These are phyloP conservation scores for Cheilosia urbana DNA, from an alignment of 2,888 invertebrate genomes.

Conservation along the genomic window DNA sequence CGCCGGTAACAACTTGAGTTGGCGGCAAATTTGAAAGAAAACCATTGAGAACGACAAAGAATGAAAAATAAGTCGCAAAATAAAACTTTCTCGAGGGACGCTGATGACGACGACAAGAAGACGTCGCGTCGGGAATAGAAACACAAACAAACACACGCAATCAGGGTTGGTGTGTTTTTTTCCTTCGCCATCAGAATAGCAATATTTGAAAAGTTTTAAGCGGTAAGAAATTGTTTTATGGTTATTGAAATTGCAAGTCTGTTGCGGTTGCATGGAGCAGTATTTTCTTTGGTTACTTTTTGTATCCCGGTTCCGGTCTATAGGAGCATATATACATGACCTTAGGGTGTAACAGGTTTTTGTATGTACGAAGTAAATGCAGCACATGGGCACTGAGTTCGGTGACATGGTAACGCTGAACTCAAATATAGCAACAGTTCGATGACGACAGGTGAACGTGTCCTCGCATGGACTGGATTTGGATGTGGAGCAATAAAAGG, in stretches of 20 bases:
- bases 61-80: slow-evolving; percentile 39
- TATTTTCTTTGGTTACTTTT: slow-evolving; percentile 5
- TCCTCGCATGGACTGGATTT: background rate
- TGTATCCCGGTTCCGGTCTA: slow-evolving; percentile 28
- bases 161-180: background rate
- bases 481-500: slow-evolving; percentile 59
- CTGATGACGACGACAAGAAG: background rate
- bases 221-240: slow-evolving; percentile 70
- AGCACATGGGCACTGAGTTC: slow-evolving; percentile 16
- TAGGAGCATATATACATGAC: slow-evolving; percentile 30
- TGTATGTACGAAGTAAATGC: slow-evolving; percentile 47
- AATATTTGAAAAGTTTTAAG: slow-evolving; percentile 75
- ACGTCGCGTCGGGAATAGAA: slow-evolving; percentile 4
- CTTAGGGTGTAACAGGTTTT: slow-evolving; percentile 67
- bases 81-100: slow-evolving; percentile 44
- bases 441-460: slow-evolving; percentile 20
- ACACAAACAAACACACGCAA: slow-evolving; percentile 6
- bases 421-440: slow-evolving; percentile 23
- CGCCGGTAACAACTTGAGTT: background rate
- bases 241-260: slow-evolving; percentile 69
- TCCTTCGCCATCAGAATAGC: slow-evolving; percentile 55
- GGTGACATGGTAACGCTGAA: slow-evolving; percentile 31
- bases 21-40: slow-evolving; percentile 49
- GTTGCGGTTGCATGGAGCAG: slow-evolving; percentile 2
- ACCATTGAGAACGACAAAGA: slow-evolving; percentile 28